Evolutionary conservation across 2,888 invertebrate species (phyloP), one percentile per base, ranked within the genome.

Genomic region (Standfussiana lucernea): DNA sequence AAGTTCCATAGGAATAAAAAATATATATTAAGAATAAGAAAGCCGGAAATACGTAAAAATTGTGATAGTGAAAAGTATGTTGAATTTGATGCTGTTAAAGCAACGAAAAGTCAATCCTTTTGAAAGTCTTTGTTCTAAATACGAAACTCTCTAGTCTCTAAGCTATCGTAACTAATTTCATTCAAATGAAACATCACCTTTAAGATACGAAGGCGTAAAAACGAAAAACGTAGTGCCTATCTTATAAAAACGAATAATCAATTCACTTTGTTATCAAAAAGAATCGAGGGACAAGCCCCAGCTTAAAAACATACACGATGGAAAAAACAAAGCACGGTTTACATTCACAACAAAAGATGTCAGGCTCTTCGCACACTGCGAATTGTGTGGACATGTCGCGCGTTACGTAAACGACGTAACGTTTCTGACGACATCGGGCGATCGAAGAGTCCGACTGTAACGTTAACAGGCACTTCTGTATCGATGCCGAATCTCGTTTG

Each of bases 281-380:
- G n/a, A 42, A 75, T 66, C 18, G 21, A 28, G 18, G 6, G 24
- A 37, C 24, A 32, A 65, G 35, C 28, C 28, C 45, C 47, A 24
- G 40, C 72, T 61, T 72, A 77, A 40, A 47, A 42, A 53, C 15
- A 15, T 59, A 50, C 18, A 50, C 24, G 32, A 50, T 32, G 15
- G 18, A 42, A 24, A 42, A 15, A 62, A 81, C 42, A 64, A 15
- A 64, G 32, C 21, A 67, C 64, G 82, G 37, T 69, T 73, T 73
- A 47, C 56, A 50, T 18, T 64, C 35, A n/a, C 61, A 71, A 71
- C 65, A 78, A 83, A 72, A 86, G 83, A 69, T 83, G 37, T 70
- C 70, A 18, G 37, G 61, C 4, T 1, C 4, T 35, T 21, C 61
- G 21, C 21, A 4, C 61, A 61, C 61, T 21, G 61, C 10, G 5